A percentile compares a stretch with the other conserved stretches of the same genome.
Evolutionary conservation across 2,797 vertebrate genomes (phyloP).

Genomic region (Myotis pilosus): DNA sequence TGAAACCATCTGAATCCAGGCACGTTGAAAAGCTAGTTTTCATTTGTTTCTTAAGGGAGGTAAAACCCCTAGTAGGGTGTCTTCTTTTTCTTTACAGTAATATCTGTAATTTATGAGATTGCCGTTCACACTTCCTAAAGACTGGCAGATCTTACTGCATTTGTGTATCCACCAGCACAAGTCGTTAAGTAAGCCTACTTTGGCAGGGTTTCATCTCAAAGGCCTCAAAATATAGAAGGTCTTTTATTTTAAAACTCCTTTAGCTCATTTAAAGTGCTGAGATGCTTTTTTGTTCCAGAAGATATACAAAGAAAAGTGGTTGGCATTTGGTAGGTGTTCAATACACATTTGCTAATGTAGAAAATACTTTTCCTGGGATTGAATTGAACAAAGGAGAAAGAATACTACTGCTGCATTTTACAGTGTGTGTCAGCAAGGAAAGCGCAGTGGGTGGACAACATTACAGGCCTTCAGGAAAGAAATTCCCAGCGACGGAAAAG

Average conservation of each 20-base stretch:
- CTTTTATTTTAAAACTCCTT: constrained; percentile 43
- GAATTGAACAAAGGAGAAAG: not conserved
- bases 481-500: not conserved
- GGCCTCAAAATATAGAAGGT: not conserved
- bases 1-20: not conserved
- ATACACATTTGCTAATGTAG: not conserved
- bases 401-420: not conserved
- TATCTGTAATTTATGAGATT: not conserved
- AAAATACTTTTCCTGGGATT: constrained; percentile 5
- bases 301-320: not conserved
- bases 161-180: not conserved
- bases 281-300: constrained; percentile 22
- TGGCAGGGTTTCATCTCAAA: not conserved
- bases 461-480: not conserved
- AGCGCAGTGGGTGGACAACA: not conserved
- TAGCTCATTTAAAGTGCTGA: constrained; percentile 22
- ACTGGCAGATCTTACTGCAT: not conserved
- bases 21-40: not conserved
- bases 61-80: not conserved
- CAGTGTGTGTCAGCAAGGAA: not conserved
- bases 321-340: not conserved
- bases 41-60: constrained; percentile 26
- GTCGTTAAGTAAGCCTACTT: not conserved
- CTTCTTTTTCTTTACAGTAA: not conserved
- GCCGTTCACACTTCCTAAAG: constrained; percentile 11